These are phyloP conservation scores for Dendroctonus ponderosae DNA, from an alignment of 1,140 invertebrate genomes.

Conservation along the genomic window DNA sequence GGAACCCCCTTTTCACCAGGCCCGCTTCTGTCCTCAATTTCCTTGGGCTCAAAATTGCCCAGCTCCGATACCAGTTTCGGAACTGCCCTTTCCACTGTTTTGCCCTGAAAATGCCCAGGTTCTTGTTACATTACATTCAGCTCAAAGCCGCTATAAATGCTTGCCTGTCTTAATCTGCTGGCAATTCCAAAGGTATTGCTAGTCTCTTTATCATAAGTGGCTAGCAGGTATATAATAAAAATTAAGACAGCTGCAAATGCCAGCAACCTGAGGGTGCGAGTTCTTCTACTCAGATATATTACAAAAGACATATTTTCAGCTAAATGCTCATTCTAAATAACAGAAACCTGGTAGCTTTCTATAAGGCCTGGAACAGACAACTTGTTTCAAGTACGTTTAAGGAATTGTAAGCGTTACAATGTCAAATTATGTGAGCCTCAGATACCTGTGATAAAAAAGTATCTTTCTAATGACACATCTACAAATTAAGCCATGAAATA, in stretches of 20 bases:
- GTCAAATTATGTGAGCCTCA: too few relatives aligned
- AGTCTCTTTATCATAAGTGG: conserved; percentile 30
- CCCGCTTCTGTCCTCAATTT: conserved; percentile 61
- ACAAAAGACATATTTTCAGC: conserved; percentile 28
- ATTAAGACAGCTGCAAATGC: conserved; percentile 18
- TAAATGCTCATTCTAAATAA: conserved; percentile 8
- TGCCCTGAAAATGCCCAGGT: conserved; percentile 1
- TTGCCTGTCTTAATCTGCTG: conserved; percentile 18
- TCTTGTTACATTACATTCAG: not conserved
- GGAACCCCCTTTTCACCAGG: conserved; percentile 83
- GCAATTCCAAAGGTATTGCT: conserved; percentile 10
- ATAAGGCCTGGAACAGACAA: too few relatives aligned
- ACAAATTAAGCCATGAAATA: not conserved
- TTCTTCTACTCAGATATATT: conserved; percentile 30
- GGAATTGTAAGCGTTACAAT: too few relatives aligned
- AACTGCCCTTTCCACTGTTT: conserved; percentile 21
- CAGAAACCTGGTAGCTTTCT: not conserved
- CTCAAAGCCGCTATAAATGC: conserved; percentile 5
- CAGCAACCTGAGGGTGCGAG: conserved; percentile 24
- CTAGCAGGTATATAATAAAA: conserved; percentile 29
- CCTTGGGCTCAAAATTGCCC: conserved; percentile 69
- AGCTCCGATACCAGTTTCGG: conserved; percentile 47
- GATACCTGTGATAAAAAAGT: not conserved
- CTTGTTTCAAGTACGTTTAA: too few relatives aligned
- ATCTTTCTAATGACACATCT: conserved; percentile 1